These are phyloP conservation scores for Melanotaenia parkinsoni DNA, from an alignment of 2,797 vertebrate genomes.

Conservation along the genomic window DNA sequence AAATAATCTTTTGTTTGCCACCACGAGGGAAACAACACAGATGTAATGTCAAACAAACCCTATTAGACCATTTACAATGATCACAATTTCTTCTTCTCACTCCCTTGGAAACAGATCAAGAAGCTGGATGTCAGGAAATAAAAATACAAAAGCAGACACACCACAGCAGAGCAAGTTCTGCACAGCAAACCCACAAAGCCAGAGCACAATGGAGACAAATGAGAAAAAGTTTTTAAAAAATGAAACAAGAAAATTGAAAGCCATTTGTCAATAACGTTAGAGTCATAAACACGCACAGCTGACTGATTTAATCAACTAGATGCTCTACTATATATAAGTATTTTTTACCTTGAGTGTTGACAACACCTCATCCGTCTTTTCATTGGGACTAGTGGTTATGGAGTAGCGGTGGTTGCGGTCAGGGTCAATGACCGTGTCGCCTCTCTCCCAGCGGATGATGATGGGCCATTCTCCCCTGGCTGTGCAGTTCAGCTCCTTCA, in stretches of 20 bases:
- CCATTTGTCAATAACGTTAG: conserved; percentile 20
- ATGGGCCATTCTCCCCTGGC: conserved; percentile 96
- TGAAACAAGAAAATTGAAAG: conserved; percentile 4
- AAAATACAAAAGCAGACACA: neutral
- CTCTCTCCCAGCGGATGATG: conserved; percentile 99
- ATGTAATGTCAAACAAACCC: neutral
- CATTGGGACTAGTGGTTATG: conserved; percentile 94
- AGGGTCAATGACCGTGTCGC: conserved; percentile 96
- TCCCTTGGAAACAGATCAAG: neutral
- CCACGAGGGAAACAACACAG: neutral
- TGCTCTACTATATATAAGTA: conserved; percentile 11
- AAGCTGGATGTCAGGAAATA: neutral
- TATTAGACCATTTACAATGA: neutral
- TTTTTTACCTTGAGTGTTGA: conserved; percentile 93
- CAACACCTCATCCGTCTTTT: conserved; percentile 95
- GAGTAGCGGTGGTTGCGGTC: conserved; percentile 95
- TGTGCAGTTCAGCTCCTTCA: conserved; percentile 97
- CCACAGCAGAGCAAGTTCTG: neutral
- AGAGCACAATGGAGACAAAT: conserved; percentile 6
- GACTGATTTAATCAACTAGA: conserved; percentile 41
- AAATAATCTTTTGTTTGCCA: neutral
- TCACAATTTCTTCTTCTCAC: neutral
- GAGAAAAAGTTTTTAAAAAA: neutral
- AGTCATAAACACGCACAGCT: conserved; percentile 22
- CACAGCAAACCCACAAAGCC: neutral